A percentile compares a stretch with the other conserved stretches of the same genome.
These are phyloP conservation scores for Gymnocephalus cernua DNA, from an alignment of 2,113 vertebrate genomes.

Conservation along the genomic window DNA sequence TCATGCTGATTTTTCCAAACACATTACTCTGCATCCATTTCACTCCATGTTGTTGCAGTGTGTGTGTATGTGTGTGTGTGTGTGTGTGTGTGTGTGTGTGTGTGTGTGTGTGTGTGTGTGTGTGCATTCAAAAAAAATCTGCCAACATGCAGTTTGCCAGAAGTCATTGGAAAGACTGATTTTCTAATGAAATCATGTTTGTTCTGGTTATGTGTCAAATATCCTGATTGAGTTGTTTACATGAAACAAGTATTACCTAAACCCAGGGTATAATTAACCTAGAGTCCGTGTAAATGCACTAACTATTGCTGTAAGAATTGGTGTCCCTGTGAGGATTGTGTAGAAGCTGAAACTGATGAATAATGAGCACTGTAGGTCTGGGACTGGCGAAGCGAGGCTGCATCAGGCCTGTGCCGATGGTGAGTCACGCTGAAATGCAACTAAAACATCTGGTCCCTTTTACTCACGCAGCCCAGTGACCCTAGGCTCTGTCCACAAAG, in stretches of 20 bases:
- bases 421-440: constrained; percentile 63
- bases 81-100: background rate
- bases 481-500: constrained; percentile 48
- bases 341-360: constrained; percentile 19
- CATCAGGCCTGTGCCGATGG: constrained; percentile 27
- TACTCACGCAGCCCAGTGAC: constrained; percentile 30
- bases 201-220: constrained; percentile 15
- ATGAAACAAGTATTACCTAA: background rate
- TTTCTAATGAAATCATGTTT: background rate
- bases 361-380: constrained; percentile 22
- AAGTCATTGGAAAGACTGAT: constrained; percentile 9
- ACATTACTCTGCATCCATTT: constrained; percentile 3
- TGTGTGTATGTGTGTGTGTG: background rate
- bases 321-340: background rate
- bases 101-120: background rate
- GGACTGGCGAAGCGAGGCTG: constrained; percentile 30
- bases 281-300: background rate
- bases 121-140: background rate
- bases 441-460: constrained; percentile 73
- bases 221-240: constrained; percentile 19
- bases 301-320: background rate
- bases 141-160: background rate
- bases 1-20: background rate
- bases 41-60: too few relatives aligned
- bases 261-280: background rate